These are phyloP conservation scores for Syngnathoides biaculeatus DNA, from an alignment of 2,113 vertebrate genomes.

Conservation along the genomic window DNA sequence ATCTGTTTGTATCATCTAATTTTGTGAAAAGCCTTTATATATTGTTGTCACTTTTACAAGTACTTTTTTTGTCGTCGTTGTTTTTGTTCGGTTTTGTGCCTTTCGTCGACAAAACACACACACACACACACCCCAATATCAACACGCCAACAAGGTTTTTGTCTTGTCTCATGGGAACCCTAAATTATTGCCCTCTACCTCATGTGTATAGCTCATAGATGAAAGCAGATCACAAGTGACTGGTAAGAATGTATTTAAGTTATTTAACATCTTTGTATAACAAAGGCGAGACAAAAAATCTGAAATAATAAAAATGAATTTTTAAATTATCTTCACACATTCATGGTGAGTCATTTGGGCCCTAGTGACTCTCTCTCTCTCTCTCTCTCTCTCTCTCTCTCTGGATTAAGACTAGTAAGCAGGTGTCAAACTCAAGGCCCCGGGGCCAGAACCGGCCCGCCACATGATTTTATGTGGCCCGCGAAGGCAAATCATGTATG, in stretches of 20 bases:
- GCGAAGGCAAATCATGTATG: no score
- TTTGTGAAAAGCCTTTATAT: slow-evolving; percentile 8
- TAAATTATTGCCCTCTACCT: slow-evolving; percentile 99
- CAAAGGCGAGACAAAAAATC: slow-evolving; percentile 88
- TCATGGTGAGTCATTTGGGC: slow-evolving; percentile 12
- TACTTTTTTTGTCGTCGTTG: no score
- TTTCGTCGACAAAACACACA: slow-evolving; percentile 58
- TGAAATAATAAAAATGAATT: slow-evolving; percentile 99
- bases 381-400: no score
- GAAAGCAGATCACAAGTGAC: slow-evolving; percentile 97
- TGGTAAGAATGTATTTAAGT: slow-evolving; percentile 99
- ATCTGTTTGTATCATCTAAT: slow-evolving; percentile 48
- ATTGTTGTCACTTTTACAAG: slow-evolving; percentile 33
- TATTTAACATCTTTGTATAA: slow-evolving; percentile 99
- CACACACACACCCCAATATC: slow-evolving; percentile 61
- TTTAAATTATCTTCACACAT: slow-evolving; percentile 84
- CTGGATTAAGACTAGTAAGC: no score
- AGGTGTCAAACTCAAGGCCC: no score
- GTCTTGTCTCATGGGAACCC: slow-evolving; percentile 87
- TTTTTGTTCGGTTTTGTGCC: slow-evolving; percentile 66
- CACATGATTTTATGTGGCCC: no score
- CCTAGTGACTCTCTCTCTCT: no score
- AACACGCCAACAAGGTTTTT: slow-evolving; percentile 76
- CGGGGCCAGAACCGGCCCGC: no score
- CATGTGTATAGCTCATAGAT: slow-evolving; percentile 98